Evolutionary conservation across 2,113 vertebrate species (phyloP).

Genomic region (Ascaphus truei): DNA sequence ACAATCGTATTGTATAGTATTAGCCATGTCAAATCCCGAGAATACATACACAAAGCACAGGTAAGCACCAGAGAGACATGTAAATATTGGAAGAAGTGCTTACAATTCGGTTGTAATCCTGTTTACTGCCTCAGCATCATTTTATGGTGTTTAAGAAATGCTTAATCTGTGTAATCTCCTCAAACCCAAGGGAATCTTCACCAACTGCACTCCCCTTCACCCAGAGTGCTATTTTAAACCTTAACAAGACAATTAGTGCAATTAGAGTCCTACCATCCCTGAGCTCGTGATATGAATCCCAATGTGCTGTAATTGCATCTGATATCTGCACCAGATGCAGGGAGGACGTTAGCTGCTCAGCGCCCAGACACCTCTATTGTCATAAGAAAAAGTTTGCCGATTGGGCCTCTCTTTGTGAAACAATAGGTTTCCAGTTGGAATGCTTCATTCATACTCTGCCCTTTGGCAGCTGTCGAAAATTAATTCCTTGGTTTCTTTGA

Average conservation of each 20-base stretch:
- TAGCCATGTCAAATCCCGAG: too few species aligned
- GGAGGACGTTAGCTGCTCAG: neutral
- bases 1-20: too few species aligned
- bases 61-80: too few species aligned
- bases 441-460: neutral
- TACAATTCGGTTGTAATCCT: too few species aligned
- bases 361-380: neutral
- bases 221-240: constrained; percentile 17
- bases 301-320: constrained; percentile 18
- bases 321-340: constrained; percentile 27
- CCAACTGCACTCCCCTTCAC: neutral
- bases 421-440: constrained; percentile 1
- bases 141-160: neutral
- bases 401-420: neutral
- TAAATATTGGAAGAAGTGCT: too few species aligned
- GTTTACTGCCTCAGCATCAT: neutral
- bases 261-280: constrained; percentile 1
- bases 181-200: constrained; percentile 5
- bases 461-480: constrained; percentile 8
- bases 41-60: too few species aligned
- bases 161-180: constrained; percentile 6
- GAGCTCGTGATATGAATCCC: neutral
- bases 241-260: constrained; percentile 28
- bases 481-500: constrained; percentile 12
- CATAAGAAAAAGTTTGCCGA: neutral